A percentile compares a stretch with the other conserved stretches of the same genome.
Evolutionary conservation across 1,140 invertebrate genomes (phyloP).

Genomic region (Hypothenemus hampei): DNA sequence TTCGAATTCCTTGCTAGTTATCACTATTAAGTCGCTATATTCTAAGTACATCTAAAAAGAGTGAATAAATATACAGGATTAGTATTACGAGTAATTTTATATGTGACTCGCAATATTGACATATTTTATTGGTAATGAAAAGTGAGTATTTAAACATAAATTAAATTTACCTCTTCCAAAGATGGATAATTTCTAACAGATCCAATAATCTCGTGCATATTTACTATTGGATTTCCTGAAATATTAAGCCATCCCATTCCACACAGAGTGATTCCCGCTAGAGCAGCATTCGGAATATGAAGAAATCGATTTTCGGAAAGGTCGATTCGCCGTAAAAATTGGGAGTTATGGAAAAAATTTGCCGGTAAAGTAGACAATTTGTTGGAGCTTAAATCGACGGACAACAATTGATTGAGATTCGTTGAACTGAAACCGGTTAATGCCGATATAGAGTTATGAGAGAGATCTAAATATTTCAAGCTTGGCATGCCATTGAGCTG

Average conservation of each 20-base stretch:
- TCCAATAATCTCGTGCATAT: conserved; percentile 59
- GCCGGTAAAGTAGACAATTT: conserved; percentile 68
- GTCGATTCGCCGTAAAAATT: conserved; percentile 67
- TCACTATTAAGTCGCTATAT: conserved; percentile 75
- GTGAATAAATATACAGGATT: background rate
- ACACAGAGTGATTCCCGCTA: conserved; percentile 70
- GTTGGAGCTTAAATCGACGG: conserved; percentile 72
- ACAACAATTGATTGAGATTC: conserved; percentile 65
- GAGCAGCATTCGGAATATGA: conserved; percentile 71
- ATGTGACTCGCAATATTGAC: background rate
- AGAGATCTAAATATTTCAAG: conserved; percentile 68
- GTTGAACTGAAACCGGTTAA: conserved; percentile 71
- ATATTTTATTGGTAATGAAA: background rate
- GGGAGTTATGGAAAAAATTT: conserved; percentile 72
- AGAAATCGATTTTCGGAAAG: conserved; percentile 76
- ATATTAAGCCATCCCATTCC: conserved; percentile 71
- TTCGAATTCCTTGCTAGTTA: conserved; percentile 84
- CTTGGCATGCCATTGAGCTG: conserved; percentile 66
- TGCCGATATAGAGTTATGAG: conserved; percentile 68
- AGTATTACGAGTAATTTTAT: background rate
- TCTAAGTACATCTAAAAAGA: conserved; percentile 59
- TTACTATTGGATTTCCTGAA: conserved; percentile 72
- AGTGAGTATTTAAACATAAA: background rate
- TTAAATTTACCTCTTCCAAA: conserved; percentile 57
- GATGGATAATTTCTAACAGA: conserved; percentile 61